Base-by-base conservation (phyloP, 2,888 invertebrate genomes). In the Eupithecia exiguata region DNA sequence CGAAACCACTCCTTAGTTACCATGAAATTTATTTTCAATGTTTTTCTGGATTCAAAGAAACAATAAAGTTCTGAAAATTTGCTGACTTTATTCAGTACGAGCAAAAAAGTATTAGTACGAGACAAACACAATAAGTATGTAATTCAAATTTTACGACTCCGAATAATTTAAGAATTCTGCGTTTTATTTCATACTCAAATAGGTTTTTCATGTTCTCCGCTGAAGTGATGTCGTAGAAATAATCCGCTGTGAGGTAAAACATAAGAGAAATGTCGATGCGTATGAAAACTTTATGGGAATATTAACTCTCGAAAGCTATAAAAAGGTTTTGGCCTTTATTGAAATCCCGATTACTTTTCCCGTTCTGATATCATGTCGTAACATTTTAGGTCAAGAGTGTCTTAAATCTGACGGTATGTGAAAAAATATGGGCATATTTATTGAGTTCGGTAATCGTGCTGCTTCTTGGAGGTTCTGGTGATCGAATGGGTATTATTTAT, bases 221-320 rank as follows among this genome's bases (percentile, higher is more conserved):
- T 65, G 61, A 74, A 77, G 74, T 76, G 72, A 79, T 71, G 75
- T 73, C 71, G 74, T 71, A 69, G 70, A 75, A 61, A 79, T 76
- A 79, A 77, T 72, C 65, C 71, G 67, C 67, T 70, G 66, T 69
- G 70, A 77, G 75, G 70, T 74, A 62, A 75, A 75, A 71, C 76
- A 75, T 75, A 65, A 70, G 74, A 69, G 77, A 77, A 77, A 74
- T 49, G 61, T 70, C 62, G 49, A 70, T 69, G 63, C 67, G 75
- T 75, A 74, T 75, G 71, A 74, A 77, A 78, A 71, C 43, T 75
- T 76, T 77, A 78, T 75, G 76, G 72, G 70, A 74, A 66, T 68
- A 72, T 78, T 72, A 72, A 75, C 74, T 70, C 71, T 67, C 61
- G 40, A 63, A 70, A 49, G 72, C 67, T 38, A 65, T 67, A 73